phyloP scores from a whole-genome alignment of 2,888 invertebrate species.

The Acholoe squamosa region DNA sequence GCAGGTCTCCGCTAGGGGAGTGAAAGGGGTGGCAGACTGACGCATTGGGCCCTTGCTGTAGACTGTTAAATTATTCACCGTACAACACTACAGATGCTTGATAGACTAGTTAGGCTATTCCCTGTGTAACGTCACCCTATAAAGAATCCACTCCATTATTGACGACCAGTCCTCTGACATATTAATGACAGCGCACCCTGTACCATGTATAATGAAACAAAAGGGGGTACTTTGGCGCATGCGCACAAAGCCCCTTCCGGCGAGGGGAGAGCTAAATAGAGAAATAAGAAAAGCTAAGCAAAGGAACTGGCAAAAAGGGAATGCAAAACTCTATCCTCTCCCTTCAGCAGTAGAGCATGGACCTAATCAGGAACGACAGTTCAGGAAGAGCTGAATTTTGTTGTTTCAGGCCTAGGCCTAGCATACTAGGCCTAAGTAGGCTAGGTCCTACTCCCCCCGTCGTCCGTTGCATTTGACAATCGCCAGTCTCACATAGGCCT shows the following conservation, averaged over 20 bases:
- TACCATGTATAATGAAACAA: slow-evolving; percentile 20
- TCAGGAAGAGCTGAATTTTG: too few relatives aligned
- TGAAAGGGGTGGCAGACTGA: slow-evolving; percentile 11
- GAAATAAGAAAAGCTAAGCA: neutral
- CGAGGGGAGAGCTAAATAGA: neutral
- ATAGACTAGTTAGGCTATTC: slow-evolving; percentile 5
- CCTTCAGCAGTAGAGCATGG: too few relatives aligned
- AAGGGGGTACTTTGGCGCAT: slow-evolving; percentile 29
- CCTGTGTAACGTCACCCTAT: slow-evolving; percentile 48
- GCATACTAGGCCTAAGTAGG: too few relatives aligned
- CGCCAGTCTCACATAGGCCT: too few relatives aligned
- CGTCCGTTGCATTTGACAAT: too few relatives aligned
- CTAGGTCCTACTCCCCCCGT: too few relatives aligned
- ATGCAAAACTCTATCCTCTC: neutral
- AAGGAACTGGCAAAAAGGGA: neutral
- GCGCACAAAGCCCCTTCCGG: slow-evolving; percentile 32
- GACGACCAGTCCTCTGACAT: neutral
- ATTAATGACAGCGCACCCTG: slow-evolving; percentile 33
- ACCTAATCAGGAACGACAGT: too few relatives aligned
- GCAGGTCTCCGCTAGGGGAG: neutral
- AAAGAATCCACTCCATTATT: slow-evolving; percentile 42
- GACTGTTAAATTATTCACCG: slow-evolving; percentile 41
- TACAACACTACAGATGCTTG: slow-evolving; percentile 28
- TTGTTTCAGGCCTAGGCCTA: too few relatives aligned
- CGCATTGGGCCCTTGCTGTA: slow-evolving; percentile 31